These are phyloP conservation scores for Manduca sexta DNA, from an alignment of 1,140 invertebrate species.

Conservation along the genomic window DNA sequence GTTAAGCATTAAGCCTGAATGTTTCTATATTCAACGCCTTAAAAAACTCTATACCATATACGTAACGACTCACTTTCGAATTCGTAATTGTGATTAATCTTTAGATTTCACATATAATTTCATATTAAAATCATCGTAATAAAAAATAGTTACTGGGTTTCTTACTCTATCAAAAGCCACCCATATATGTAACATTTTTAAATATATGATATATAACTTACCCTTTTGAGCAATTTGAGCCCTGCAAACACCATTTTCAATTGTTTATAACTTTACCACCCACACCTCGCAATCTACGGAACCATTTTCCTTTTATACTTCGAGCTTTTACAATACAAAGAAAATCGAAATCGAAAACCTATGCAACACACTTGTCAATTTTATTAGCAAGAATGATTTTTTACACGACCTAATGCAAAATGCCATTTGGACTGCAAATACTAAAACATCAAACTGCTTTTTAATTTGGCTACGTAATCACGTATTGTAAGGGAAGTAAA, in stretches of 20 bases:
- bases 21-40: no score
- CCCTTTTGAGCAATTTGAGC: slow-evolving; percentile 21
- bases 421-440: neutral
- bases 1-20: no score
- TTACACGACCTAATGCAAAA: slow-evolving; percentile 19
- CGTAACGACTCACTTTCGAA: no score
- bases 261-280: neutral
- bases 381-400: slow-evolving; percentile 26
- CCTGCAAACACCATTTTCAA: slow-evolving; percentile 21
- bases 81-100: no score
- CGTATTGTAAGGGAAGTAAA: slow-evolving; percentile 34
- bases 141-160: no score
- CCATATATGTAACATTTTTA: no score
- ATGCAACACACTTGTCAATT: slow-evolving; percentile 27
- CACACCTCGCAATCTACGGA: neutral
- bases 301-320: neutral
- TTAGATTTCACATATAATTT: no score
- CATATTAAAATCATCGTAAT: no score
- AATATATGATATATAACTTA: slow-evolving; percentile 22
- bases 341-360: slow-evolving; percentile 21
- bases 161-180: no score
- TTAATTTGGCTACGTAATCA: slow-evolving; percentile 32
- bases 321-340: slow-evolving; percentile 4
- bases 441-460: neutral
- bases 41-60: no score